phyloP scores from a whole-genome alignment of 64 coral and sea anemone genomes.

The Acropora yongei region DNA sequence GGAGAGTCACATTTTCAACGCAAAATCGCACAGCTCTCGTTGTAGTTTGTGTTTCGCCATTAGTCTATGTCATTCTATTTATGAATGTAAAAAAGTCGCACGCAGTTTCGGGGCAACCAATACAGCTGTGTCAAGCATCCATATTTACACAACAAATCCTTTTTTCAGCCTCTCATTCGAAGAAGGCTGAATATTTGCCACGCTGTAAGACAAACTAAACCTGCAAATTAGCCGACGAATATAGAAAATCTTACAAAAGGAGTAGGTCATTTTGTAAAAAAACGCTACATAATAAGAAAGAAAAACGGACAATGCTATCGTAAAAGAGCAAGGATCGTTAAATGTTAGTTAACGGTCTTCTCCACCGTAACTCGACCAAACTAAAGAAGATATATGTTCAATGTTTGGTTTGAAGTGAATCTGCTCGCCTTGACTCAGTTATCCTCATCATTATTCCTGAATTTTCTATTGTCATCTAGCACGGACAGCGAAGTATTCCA shows the following conservation, averaged over 20 bases:
- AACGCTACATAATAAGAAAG: background rate
- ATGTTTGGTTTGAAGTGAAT: too few species aligned
- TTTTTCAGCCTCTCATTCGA: background rate
- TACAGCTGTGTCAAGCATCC: constrained; percentile 49
- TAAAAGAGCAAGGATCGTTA: background rate
- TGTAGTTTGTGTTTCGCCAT: background rate
- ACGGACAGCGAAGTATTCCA: too few species aligned
- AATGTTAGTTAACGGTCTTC: too few species aligned
- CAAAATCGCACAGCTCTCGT: background rate
- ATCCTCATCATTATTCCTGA: too few species aligned
- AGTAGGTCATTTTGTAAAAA: background rate
- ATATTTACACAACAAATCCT: background rate
- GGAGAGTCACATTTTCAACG: background rate
- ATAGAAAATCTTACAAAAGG: background rate
- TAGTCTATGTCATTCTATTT: background rate
- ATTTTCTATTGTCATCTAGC: too few species aligned
- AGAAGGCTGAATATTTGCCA: background rate
- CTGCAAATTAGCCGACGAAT: background rate
- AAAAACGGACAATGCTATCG: background rate
- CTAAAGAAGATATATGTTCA: too few species aligned
- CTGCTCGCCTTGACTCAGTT: too few species aligned
- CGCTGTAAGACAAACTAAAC: background rate
- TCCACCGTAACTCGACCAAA: too few species aligned
- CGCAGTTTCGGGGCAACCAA: constrained; percentile 3
- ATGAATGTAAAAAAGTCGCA: background rate